Conservation (phyloP, 2,113 vertebrate genomes). For the Xerus inauris region DNA sequence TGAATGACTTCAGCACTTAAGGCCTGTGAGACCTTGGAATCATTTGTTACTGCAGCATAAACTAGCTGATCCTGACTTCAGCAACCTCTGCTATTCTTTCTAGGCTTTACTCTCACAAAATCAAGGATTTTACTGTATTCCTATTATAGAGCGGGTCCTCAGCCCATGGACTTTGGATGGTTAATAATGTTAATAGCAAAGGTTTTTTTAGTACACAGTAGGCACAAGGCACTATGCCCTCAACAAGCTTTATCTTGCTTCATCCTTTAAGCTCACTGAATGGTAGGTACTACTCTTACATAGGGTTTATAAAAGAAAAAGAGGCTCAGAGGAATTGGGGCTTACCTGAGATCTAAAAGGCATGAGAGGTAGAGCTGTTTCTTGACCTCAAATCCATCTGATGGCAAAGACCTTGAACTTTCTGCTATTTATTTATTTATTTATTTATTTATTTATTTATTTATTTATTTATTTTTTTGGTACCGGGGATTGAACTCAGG, state of each 20-base stretch:
- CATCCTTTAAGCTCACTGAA: background rate
- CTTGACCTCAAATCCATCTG: background rate
- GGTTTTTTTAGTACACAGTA: background rate
- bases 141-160: accelerated
- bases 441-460: no score
- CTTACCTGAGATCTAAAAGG: background rate
- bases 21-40: background rate
- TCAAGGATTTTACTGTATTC: background rate
- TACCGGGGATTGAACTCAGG: no score
- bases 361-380: background rate
- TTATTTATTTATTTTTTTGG: no score
- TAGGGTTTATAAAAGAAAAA: background rate
- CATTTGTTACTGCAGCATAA: background rate
- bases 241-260: background rate
- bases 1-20: background rate
- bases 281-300: no score
- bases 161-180: background rate
- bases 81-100: background rate
- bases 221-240: background rate
- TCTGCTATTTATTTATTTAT: no score
- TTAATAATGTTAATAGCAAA: background rate
- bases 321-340: background rate
- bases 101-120: background rate
- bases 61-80: background rate
- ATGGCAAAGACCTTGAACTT: background rate